Base-by-base conservation (phyloP, 2,797 vertebrate genomes). In the Alca torda region DNA sequence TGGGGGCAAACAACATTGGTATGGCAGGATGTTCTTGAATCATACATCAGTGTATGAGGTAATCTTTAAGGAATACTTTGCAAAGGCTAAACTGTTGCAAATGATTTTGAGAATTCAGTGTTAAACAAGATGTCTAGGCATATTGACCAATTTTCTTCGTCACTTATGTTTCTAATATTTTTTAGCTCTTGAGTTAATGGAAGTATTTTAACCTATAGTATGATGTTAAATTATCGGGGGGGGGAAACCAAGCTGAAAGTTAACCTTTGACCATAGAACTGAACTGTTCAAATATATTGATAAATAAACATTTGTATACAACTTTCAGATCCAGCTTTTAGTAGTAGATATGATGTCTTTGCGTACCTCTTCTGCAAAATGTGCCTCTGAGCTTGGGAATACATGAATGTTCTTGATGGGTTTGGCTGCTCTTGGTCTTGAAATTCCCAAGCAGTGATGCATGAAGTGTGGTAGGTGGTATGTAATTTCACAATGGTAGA, bases 401-500 rank as follows among this genome's bases (percentile, higher is more conserved):
- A 24, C 23, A 5, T 45, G 35, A 50, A 76, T 37, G 35, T 35
- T 84, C 83, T 60, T 68, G 25, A 57, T 74, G 30, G 75, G 53
- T 88, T 95, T 93, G 95, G 82, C 81, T 87, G 33, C 16, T 86
- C 65, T 74, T 92, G 72, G 50, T 80, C 78, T 96, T 75, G 30
- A 75, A 67, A 82, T 97, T 96, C 92, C 75, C 7, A 0, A 87
- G 88, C 46, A 43, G n/a, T 94, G 97, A 97, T 89, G 89, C 70
- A 35, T 53, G 82, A 79, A 94, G 68, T 65, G 18, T 89, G 63
- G 79, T 96, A 95, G 77, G 63, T 84, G 68, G 87, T 80, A 86
- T 91, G 85, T 90, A 86, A 91, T 97, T 96, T 93, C 89, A 95
- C 89, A 94, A 84, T 93, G 81, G 68, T 84, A 90, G 84, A 80